phyloP scores from a whole-genome alignment of 2,797 vertebrate species.

The Rallus crepitans region DNA sequence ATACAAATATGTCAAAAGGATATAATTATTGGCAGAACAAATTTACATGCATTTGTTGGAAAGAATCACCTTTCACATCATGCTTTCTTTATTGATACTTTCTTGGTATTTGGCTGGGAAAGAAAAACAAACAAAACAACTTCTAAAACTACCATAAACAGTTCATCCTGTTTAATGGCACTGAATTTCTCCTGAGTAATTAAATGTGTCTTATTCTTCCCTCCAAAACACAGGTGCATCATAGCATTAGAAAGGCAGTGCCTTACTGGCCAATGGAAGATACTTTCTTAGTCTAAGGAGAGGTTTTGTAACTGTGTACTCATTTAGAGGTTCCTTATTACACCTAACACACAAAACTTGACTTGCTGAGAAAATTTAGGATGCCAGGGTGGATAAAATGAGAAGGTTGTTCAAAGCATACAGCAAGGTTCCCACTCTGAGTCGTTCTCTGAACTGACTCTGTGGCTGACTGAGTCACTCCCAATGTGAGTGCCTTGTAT shows the following conservation, averaged over 20 bases:
- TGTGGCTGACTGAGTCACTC: background rate
- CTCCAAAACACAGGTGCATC: background rate
- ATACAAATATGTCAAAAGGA: background rate
- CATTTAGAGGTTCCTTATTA: background rate
- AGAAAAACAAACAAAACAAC: background rate
- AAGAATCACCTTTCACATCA: background rate
- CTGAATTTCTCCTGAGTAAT: background rate
- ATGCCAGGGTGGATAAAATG: background rate
- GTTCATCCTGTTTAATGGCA: background rate
- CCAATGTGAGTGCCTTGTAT: background rate
- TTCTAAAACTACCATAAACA: background rate
- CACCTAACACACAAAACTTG: background rate
- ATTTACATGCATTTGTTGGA: background rate
- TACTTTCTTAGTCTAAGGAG: background rate
- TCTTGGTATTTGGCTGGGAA: background rate
- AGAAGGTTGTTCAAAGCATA: background rate
- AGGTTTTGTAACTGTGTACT: background rate
- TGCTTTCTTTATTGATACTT: background rate
- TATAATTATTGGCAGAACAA: background rate
- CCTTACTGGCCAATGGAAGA: background rate
- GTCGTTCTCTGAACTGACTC: background rate
- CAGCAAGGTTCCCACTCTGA: background rate
- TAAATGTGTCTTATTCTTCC: background rate
- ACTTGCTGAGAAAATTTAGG: background rate
- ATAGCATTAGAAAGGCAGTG: background rate